Conservation (phyloP, 2,888 invertebrate genomes). For the Ectemnius continuus region DNA sequence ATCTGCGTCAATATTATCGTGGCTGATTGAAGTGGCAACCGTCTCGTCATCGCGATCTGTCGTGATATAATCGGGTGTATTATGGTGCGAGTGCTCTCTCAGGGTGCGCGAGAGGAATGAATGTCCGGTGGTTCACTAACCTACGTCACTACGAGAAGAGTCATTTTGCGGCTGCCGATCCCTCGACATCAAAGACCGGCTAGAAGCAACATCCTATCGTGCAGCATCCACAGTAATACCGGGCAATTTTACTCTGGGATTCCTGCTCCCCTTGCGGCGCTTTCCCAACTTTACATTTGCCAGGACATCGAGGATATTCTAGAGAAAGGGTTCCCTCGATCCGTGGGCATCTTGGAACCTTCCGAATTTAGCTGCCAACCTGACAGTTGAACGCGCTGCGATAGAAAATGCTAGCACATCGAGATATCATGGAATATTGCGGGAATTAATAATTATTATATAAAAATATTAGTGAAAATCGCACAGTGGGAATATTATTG, state of each 20-base stretch:
- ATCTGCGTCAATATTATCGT: slow-evolving; percentile 10
- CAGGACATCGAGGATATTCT: not conserved
- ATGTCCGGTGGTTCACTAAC: slow-evolving; percentile 52
- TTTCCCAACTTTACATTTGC: not conserved
- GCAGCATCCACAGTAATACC: slow-evolving; percentile 23
- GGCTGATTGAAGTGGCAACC: slow-evolving; percentile 9
- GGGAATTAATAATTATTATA: too few species aligned
- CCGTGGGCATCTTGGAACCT: too few species aligned
- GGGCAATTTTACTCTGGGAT: too few species aligned
- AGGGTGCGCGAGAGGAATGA: not conserved
- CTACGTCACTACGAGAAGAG: slow-evolving; percentile 54
- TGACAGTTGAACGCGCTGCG: too few species aligned
- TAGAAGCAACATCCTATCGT: slow-evolving; percentile 40
- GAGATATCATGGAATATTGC: too few species aligned
- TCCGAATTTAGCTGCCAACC: too few species aligned
- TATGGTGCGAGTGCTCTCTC: slow-evolving; percentile 9
- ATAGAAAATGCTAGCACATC: too few species aligned
- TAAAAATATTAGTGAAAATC: too few species aligned
- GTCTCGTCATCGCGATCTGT: slow-evolving; percentile 11
- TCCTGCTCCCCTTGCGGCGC: too few species aligned
- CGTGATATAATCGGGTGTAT: not conserved
- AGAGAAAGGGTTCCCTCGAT: too few species aligned
- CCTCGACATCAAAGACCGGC: slow-evolving; percentile 68
- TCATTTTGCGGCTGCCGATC: slow-evolving; percentile 45
- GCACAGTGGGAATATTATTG: too few species aligned